These are phyloP conservation scores for Alosa alosa DNA, from an alignment of 2,113 vertebrate genomes.

Conservation along the genomic window DNA sequence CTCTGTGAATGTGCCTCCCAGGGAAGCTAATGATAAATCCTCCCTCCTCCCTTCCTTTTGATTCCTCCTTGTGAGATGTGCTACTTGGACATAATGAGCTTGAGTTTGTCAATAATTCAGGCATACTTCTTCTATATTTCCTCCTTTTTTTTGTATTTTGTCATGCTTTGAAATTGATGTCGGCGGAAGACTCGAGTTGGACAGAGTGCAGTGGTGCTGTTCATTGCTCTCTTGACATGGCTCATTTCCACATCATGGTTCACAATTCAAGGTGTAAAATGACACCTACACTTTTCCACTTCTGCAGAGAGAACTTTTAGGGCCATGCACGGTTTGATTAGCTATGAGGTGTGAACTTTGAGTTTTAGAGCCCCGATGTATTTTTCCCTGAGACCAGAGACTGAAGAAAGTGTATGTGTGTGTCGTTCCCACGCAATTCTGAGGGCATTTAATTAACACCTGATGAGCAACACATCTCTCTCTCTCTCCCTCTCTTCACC, in stretches of 20 bases:
- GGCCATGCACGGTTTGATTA: not conserved
- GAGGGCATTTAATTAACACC: not conserved
- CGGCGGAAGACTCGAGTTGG: not conserved
- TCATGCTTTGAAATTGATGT: not conserved
- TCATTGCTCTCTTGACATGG: not conserved
- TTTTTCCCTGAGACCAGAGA: not conserved
- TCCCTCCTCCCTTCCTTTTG: not conserved
- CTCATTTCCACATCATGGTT: not conserved
- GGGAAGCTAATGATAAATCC: constrained; percentile 5
- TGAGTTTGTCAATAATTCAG: constrained; percentile 33
- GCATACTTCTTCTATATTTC: not conserved
- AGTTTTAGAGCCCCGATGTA: not conserved
- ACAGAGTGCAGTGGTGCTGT: not conserved
- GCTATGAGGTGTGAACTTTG: not conserved
- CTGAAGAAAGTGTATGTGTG: not conserved
- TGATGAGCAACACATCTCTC: not conserved
- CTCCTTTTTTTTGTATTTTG: not conserved
- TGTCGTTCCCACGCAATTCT: not conserved
- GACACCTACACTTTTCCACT: not conserved
- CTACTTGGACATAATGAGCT: constrained; percentile 37
- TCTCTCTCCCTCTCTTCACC: not conserved
- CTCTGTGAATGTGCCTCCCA: not conserved
- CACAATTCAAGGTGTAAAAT: not conserved
- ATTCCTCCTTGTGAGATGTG: not conserved
- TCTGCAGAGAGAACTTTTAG: too few relatives aligned